These are phyloP conservation scores for Hypanus sabinus DNA, from an alignment of 2,113 vertebrate species.

Conservation along the genomic window DNA sequence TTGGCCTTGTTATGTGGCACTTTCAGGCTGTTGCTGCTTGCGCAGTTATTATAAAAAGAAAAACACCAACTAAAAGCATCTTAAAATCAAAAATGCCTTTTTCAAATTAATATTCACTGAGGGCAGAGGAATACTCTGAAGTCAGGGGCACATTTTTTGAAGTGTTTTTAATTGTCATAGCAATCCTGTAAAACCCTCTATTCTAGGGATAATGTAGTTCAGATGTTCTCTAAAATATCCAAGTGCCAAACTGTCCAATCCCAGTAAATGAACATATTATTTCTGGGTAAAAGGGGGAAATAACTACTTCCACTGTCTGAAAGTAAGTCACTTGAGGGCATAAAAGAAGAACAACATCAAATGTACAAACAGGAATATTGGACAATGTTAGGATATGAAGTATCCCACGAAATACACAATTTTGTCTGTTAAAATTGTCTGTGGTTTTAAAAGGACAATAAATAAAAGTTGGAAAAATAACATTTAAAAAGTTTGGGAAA, in stretches of 20 bases:
- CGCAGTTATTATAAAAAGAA: not conserved
- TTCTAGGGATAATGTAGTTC: not conserved
- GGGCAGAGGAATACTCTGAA: not conserved
- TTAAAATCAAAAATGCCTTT: not conserved
- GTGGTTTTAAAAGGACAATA: not conserved
- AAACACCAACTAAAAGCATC: not conserved
- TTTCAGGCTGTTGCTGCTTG: not conserved
- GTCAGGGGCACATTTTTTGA: not conserved
- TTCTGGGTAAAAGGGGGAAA: not conserved
- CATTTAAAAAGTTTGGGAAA: not conserved
- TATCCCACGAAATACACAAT: too few relatives aligned
- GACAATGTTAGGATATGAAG: not conserved
- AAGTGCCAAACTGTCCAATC: not conserved
- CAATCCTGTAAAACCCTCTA: not conserved
- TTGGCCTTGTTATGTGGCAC: conserved; percentile 2
- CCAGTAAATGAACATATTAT: not conserved
- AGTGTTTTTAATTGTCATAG: not conserved
- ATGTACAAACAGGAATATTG: not conserved
- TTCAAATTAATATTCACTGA: not conserved
- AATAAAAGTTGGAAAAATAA: not conserved
- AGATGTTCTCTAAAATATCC: not conserved
- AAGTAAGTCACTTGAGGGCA: not conserved
- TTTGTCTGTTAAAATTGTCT: too few relatives aligned
- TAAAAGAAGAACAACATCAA: not conserved
- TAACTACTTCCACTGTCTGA: not conserved